Evolutionary conservation across 2,888 invertebrate species (phyloP).

Genomic region (Formica aserva): DNA sequence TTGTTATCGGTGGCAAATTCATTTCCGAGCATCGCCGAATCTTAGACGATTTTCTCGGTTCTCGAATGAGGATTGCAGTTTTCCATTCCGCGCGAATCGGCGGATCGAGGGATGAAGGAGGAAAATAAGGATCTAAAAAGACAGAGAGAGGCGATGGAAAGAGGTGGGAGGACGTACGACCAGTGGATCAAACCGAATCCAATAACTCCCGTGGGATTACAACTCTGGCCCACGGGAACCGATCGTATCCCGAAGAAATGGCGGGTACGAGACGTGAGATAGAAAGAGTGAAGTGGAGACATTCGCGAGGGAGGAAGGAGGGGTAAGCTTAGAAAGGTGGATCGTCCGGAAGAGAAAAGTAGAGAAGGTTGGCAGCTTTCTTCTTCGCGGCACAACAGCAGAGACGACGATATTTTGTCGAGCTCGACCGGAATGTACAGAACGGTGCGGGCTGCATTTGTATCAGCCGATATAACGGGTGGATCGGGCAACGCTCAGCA

Average conservation of each 20-base stretch:
- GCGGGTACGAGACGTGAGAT: constrained; percentile 47
- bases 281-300: neutral
- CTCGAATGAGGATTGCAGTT: constrained; percentile 33
- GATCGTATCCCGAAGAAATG: constrained; percentile 69
- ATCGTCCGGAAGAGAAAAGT: constrained; percentile 1
- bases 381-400: constrained; percentile 42
- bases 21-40: constrained; percentile 16
- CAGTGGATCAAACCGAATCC: constrained; percentile 83
- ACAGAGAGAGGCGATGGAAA: constrained; percentile 22
- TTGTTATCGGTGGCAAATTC: constrained; percentile 25
- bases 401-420: constrained; percentile 61
- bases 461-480: constrained; percentile 37
- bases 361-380: constrained; percentile 38
- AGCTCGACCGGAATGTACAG: constrained; percentile 46
- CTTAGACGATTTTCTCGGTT: neutral
- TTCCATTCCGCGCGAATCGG: constrained; percentile 20
- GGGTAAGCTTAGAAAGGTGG: constrained; percentile 46
- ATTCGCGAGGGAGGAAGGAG: neutral
- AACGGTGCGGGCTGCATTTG: constrained; percentile 57
- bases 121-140: constrained; percentile 40
- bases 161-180: constrained; percentile 64
- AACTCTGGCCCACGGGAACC: constrained; percentile 74
- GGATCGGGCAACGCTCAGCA: neutral
- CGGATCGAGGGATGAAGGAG: constrained; percentile 43
- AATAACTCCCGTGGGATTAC: constrained; percentile 83